A percentile compares a stretch with the other conserved stretches of the same genome.
These are phyloP conservation scores for Sinocyclocheilus anophthalmus DNA, from an alignment of 2,113 vertebrate genomes.

Conservation along the genomic window DNA sequence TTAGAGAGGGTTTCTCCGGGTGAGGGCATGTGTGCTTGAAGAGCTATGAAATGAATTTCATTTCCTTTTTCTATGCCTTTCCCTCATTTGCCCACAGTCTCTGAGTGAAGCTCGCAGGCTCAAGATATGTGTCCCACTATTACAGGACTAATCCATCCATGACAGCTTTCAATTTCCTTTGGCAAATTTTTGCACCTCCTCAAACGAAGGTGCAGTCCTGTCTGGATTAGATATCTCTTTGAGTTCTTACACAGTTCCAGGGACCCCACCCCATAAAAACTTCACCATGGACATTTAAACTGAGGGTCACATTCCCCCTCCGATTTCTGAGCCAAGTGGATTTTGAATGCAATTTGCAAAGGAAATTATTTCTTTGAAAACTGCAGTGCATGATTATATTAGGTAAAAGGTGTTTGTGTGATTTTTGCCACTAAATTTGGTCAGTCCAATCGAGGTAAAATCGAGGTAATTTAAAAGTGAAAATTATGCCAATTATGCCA, in stretches of 20 bases:
- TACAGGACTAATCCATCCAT: conserved; percentile 99
- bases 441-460: too few relatives aligned
- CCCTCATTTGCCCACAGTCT: conserved; percentile 87
- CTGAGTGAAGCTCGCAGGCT: conserved; percentile 89
- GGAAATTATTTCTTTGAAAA: neutral
- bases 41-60: conserved; percentile 99
- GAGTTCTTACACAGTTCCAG: conserved; percentile 76
- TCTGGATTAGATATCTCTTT: conserved; percentile 85
- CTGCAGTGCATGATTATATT: neutral
- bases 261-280: conserved; percentile 80
- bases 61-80: conserved; percentile 91
- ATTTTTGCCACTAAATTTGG: neutral
- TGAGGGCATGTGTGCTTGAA: conserved; percentile 85
- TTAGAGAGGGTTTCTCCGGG: conserved; percentile 45
- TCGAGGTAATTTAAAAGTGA: too few relatives aligned
- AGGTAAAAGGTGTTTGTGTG: neutral
- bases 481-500: too few relatives aligned
- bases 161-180: conserved; percentile 99
- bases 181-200: conserved; percentile 81
- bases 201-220: conserved; percentile 81
- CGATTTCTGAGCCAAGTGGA: neutral
- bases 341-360: neutral
- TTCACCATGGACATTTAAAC: neutral
- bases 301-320: neutral
- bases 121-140: conserved; percentile 96